A percentile compares a stretch with the other conserved stretches of the same genome.
These are phyloP conservation scores for Lepidothrix coronata DNA, from an alignment of 2,113 vertebrate genomes.

Conservation along the genomic window DNA sequence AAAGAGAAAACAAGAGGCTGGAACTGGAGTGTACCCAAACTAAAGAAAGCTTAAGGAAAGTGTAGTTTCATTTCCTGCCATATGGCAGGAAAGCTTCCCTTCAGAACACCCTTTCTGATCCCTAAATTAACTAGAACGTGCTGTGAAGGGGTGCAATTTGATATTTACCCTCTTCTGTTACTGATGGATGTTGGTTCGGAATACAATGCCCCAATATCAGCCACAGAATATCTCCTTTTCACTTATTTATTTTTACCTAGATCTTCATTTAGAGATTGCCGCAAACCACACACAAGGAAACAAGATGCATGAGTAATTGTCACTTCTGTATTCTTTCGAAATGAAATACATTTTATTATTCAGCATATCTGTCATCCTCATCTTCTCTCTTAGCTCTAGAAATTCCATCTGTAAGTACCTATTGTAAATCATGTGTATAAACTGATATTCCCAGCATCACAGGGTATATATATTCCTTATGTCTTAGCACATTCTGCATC, in stretches of 20 bases:
- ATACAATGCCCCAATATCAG: not conserved
- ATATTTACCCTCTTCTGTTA: not conserved
- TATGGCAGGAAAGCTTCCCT: not conserved
- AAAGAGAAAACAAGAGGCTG: not conserved
- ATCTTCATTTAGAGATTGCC: not conserved
- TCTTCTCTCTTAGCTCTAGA: not conserved
- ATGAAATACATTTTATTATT: constrained; percentile 9
- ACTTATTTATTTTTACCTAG: not conserved
- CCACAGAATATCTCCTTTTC: not conserved
- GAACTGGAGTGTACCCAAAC: not conserved
- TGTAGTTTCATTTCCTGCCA: not conserved
- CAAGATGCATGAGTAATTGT: not conserved
- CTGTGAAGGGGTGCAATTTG: not conserved
- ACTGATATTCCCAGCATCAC: not conserved
- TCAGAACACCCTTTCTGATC: not conserved
- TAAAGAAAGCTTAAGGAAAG: not conserved
- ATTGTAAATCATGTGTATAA: not conserved
- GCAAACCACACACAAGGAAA: not conserved
- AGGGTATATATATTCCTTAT: not conserved
- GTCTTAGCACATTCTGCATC: not conserved
- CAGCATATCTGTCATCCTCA: not conserved
- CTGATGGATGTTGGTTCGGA: not conserved
- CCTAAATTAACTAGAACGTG: not conserved
- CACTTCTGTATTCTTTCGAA: constrained; percentile 12
- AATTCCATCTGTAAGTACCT: not conserved